Conservation (phyloP, 2,113 vertebrate genomes). For the Myotis brandtii region DNA sequence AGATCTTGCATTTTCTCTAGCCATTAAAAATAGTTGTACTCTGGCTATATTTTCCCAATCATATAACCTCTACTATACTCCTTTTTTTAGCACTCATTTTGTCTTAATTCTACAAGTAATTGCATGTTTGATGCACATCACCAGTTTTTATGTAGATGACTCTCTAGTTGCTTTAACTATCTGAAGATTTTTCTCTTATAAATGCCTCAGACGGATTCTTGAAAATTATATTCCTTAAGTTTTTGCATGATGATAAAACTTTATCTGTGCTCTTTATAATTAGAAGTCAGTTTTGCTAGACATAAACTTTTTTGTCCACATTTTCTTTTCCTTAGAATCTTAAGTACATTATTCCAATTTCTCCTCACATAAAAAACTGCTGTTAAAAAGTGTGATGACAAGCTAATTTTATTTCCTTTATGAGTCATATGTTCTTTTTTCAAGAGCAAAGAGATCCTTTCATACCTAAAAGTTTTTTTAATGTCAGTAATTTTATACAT, state of each 20-base stretch:
- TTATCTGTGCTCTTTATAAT: not conserved
- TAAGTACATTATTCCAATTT: not conserved
- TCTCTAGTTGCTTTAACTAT: not conserved
- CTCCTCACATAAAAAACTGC: not conserved
- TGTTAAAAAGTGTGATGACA: conserved; percentile 2
- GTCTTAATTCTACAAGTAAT: not conserved
- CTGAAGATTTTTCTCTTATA: not conserved
- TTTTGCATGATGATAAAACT: not conserved
- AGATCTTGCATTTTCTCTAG: not conserved
- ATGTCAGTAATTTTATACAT: not conserved
- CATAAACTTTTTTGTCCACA: not conserved
- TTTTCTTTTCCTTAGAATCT: not conserved
- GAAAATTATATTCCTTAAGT: not conserved
- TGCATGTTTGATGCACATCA: not conserved
- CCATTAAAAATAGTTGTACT: not conserved
- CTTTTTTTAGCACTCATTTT: not conserved
- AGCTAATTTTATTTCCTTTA: conserved; percentile 7
- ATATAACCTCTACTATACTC: not conserved
- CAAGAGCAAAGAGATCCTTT: not conserved
- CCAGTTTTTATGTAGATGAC: not conserved
- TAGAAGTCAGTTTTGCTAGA: not conserved
- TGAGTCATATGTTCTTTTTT: conserved; percentile 6
- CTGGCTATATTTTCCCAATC: not conserved
- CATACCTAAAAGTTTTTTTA: not conserved
- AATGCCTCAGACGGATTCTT: not conserved